Base-by-base conservation (phyloP, 2,113 vertebrate species). In the Seriola quinqueradiata region DNA sequence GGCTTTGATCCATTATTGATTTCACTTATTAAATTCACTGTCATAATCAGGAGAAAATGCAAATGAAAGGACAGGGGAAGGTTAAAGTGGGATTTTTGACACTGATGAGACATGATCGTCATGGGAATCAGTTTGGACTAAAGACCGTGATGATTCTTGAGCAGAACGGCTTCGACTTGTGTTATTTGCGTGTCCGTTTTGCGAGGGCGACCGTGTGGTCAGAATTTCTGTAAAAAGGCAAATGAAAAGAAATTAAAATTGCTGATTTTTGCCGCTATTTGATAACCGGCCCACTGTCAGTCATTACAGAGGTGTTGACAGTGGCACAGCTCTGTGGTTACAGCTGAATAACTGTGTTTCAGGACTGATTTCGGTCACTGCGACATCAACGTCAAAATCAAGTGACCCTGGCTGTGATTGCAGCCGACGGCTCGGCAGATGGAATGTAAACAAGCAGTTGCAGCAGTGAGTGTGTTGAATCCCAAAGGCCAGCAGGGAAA, bases 1-100 rank as follows among this genome's bases (percentile, higher is more conserved):
- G 36, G 64, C 75, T 69, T 65, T 79, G 72, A 63, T 75, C 5
- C 55, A n/a, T 77, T 64, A 86, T 75, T 83, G 66, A 83, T 81
- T 71, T 67, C 14, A 21, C 23, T 54, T 40, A 75, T 75, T 77
- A 75, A 70, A 85, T 70, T 66, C 71, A 70, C n/a, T 0, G 17
- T 72, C 36, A 17, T 77, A 67, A 74, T 76, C 75, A 85, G 68
- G 68, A 75, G 54, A 23, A 36, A 25, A 84, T 81, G 77, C 63
- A 81, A 77, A 87, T 74, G 34, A 52, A 28, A 55, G 77, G 59
- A 69, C 52, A 2, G 17, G 3, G 11, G 69, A 81, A 81, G 78
- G 81, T 81, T 13, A 46, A 21, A 1, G 16, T 48, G 21, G n/a
- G 36, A 3, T 13, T 70, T 50, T 50, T 21, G 50, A 21, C 50